Base-by-base conservation (phyloP, 2,888 invertebrate genomes). In the Plemyria rubiginata region DNA sequence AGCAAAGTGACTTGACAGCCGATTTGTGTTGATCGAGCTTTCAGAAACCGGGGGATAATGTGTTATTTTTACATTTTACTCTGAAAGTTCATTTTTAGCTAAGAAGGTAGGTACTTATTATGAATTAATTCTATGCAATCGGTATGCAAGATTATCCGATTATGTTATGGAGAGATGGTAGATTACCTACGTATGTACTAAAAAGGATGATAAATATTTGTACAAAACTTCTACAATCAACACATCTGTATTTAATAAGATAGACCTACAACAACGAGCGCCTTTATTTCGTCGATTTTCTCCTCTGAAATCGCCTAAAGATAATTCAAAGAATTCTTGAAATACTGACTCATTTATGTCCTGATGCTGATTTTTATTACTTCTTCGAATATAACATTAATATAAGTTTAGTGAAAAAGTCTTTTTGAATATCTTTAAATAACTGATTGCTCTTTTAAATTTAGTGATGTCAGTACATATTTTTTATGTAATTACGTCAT, bases 241-340 rank as follows among this genome's bases (percentile, higher is more conserved):
- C 50, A 54, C 62, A 58, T 58, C 62, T 62, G 58, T 58, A 32
- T 58, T 46, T 28, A 28, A 62, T 58, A 58, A 58, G 16, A 8
- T 45, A n/a, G n/a, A 16, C 9, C 11, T 45, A 16, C 0, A 2
- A 16, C 9, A 45, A 45, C 11, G 3, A 16, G n/a, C 16, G 45
- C 1, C 16, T 7, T 16, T 16, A 50, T 38, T 41, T 59, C 11
- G 48, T 7, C n/a, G 5, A 45, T 28, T 48, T 59, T 60, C 57
- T 50, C 50, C 57, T 50, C 50, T 36, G 64, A 60, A 60, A 11
- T 16, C 29, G 6, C n/a, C 36, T 32, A n/a, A 43, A 46, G 53
- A 58, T 57, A 49, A 54, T 52, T 58, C 12, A 36, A 16, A 46
- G 61, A 54, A 54, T 51, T 60, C 65, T 36, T 58, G 51, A 58